Conservation (phyloP, 2,797 vertebrate species). For the Sternotherus odoratus region DNA sequence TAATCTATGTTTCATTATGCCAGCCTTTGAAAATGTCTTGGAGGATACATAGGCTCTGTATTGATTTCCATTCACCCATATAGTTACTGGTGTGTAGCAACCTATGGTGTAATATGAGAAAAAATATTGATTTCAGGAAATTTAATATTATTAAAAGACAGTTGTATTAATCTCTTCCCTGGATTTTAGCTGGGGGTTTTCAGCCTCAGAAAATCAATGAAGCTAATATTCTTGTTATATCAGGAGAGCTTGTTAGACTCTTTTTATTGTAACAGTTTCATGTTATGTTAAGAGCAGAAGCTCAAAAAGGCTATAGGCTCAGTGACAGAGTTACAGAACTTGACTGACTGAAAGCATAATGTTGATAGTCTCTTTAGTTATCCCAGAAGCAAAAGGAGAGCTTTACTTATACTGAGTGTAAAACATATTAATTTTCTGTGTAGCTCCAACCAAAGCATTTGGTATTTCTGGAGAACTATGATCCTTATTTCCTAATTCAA, state of each 20-base stretch:
- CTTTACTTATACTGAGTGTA: not conserved
- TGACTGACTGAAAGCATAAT: not conserved
- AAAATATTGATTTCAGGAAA: constrained; percentile 82
- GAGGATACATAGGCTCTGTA: constrained; percentile 60
- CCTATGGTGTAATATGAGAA: constrained; percentile 65
- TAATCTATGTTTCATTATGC: constrained; percentile 9
- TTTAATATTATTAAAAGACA: constrained; percentile 85
- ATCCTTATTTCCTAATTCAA: not conserved
- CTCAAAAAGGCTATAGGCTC: constrained; percentile 39
- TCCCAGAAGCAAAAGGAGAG: not conserved
- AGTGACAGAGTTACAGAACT: constrained; percentile 23
- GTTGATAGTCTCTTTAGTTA: not conserved
- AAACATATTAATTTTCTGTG: not conserved
- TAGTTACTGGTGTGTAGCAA: constrained; percentile 69
- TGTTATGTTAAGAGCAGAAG: constrained; percentile 63
- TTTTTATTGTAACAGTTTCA: constrained; percentile 61
- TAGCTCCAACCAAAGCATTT: fast-evolving
- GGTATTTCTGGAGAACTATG: not conserved
- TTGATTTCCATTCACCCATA: constrained; percentile 59
- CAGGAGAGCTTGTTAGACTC: constrained; percentile 54
- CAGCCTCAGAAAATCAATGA: constrained; percentile 82
- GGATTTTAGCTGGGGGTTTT: constrained; percentile 73
- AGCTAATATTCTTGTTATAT: constrained; percentile 73
- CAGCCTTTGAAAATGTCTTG: constrained; percentile 57
- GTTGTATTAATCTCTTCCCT: constrained; percentile 82